Conservation (phyloP, 2,888 invertebrate species). For the Bombyx huttoni region DNA sequence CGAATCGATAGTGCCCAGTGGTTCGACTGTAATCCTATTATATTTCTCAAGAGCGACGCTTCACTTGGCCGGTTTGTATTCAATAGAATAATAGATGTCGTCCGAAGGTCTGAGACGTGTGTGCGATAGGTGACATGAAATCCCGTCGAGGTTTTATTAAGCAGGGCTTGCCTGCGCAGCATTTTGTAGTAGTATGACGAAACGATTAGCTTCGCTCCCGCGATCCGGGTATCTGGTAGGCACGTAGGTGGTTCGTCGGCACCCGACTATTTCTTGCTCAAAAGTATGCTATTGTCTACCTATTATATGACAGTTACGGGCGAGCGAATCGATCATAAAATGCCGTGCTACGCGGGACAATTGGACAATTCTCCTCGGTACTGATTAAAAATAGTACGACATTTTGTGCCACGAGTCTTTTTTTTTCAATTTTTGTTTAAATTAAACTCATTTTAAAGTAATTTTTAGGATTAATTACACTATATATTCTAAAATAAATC, state of each 20-base stretch:
- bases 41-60: conserved; percentile 34
- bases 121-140: conserved; percentile 48
- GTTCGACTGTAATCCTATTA: conserved; percentile 46
- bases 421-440: not conserved
- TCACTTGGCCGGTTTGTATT: conserved; percentile 29
- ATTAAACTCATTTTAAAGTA: too few species aligned
- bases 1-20: conserved; percentile 46
- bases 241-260: conserved; percentile 61
- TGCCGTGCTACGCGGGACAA: conserved; percentile 48
- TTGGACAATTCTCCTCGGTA: conserved; percentile 57
- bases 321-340: conserved; percentile 49
- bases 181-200: conserved; percentile 57
- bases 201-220: conserved; percentile 59
- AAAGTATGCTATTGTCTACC: conserved; percentile 54
- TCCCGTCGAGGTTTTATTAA: conserved; percentile 66
- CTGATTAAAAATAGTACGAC: conserved; percentile 15
- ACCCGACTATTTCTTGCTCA: conserved; percentile 53
- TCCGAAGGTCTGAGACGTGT: conserved; percentile 35
- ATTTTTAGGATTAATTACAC: too few species aligned
- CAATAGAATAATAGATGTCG: conserved; percentile 42
- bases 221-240: conserved; percentile 26
- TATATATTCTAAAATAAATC: too few species aligned
- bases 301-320: conserved; percentile 53
- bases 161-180: conserved; percentile 49
- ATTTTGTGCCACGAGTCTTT: not conserved